Evolutionary conservation across 2,113 vertebrate genomes (phyloP).

Genomic region (Pachyramphus minor): DNA sequence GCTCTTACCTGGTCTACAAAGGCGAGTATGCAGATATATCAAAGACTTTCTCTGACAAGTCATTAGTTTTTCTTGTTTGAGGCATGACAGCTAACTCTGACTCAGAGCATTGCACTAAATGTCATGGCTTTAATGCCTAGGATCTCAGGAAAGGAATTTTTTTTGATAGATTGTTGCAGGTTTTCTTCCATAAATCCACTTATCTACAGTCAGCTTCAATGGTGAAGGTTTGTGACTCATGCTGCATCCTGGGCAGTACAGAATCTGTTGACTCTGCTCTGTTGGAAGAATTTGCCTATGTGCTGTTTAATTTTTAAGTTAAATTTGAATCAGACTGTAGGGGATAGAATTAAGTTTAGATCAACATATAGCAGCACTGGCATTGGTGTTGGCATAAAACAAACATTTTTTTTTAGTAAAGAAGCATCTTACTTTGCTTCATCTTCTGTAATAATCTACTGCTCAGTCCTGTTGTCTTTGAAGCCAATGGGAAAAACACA

Average conservation of each 20-base stretch:
- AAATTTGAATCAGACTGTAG: slow-evolving; percentile 21
- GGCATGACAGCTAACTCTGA: not conserved
- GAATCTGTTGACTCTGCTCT: not conserved
- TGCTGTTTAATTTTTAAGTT: not conserved
- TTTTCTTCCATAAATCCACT: not conserved
- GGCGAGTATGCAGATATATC: not conserved
- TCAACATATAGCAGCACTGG: slow-evolving; percentile 23
- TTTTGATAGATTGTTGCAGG: not conserved
- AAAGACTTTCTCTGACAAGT: not conserved
- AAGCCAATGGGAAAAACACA: not conserved
- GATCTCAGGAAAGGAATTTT: not conserved
- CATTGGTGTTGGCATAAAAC: not conserved
- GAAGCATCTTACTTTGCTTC: not conserved
- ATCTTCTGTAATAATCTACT: not conserved
- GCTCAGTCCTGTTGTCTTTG: not conserved
- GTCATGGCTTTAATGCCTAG: not conserved
- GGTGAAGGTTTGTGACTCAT: not conserved
- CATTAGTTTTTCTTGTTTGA: slow-evolving; percentile 1
- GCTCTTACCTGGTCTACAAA: not conserved
- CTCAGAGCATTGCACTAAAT: slow-evolving; percentile 1
- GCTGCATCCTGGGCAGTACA: not conserved
- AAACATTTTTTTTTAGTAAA: slow-evolving; percentile 26
- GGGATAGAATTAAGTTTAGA: slow-evolving; percentile 4
- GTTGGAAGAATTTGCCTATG: not conserved
- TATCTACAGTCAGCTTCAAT: not conserved